A percentile compares a stretch with the other conserved stretches of the same genome.
Conservation (phyloP, 2,113 vertebrate species). For the Talpa occidentalis region DNA sequence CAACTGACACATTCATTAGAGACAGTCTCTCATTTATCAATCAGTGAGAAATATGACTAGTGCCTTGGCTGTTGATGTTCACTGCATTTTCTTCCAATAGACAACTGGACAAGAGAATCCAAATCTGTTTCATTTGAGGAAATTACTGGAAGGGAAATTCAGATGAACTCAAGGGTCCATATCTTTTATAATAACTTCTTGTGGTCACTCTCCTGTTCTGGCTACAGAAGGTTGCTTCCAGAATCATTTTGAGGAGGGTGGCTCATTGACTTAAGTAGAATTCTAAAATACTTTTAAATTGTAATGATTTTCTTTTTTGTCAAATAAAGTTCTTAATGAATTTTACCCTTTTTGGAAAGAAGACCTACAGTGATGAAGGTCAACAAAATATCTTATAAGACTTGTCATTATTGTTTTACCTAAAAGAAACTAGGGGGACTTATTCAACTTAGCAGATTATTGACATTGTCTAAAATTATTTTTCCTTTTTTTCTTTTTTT, state of each 20-base stretch:
- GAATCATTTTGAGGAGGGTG: not conserved
- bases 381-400: constrained; percentile 36
- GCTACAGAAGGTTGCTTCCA: not conserved
- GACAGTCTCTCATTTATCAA: not conserved
- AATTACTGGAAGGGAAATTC: not conserved
- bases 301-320: not conserved
- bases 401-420: not conserved
- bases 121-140: constrained; percentile 1
- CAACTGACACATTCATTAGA: not conserved
- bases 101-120: not conserved
- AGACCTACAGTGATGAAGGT: not conserved
- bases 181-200: not conserved
- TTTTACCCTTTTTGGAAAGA: constrained; percentile 29
- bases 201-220: not conserved
- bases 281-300: not conserved
- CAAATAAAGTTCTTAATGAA: not conserved
- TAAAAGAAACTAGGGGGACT: not conserved
- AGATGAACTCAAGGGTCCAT: not conserved
- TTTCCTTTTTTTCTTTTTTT: constrained; percentile 71
- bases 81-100: not conserved
- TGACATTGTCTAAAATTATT: constrained; percentile 57
- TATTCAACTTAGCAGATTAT: constrained; percentile 44
- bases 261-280: constrained; percentile 18
- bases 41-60: not conserved
- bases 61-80: not conserved